A percentile compares a stretch with the other conserved stretches of the same genome.
phyloP scores from a whole-genome alignment of 2,888 invertebrate genomes.

The Diarsia mendica region DNA sequence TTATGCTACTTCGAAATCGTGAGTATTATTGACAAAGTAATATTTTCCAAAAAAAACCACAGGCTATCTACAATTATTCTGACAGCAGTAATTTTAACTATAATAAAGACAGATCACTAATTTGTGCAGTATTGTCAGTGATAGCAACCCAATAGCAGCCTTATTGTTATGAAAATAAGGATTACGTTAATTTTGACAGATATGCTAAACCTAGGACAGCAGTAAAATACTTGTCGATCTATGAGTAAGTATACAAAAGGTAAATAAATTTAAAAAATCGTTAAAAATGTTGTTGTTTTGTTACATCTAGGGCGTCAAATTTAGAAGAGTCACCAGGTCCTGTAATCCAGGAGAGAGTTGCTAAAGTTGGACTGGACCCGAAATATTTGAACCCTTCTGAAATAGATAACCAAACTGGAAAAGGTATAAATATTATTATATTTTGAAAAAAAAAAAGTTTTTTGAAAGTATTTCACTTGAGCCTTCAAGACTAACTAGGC shows the following conservation, averaged over 20 bases:
- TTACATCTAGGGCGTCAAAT: slow-evolving; percentile 73
- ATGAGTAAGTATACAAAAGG: too few relatives aligned
- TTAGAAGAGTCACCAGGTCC: slow-evolving; percentile 81
- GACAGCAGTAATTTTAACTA: too few relatives aligned
- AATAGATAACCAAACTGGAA: slow-evolving; percentile 71
- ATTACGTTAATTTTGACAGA: not conserved
- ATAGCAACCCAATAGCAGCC: not conserved
- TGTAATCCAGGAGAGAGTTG: slow-evolving; percentile 66
- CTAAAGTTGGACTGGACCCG: slow-evolving; percentile 81
- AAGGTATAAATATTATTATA: slow-evolving; percentile 68
- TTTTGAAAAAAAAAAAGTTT: not conserved
- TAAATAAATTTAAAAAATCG: too few relatives aligned
- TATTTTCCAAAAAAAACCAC: too few relatives aligned
- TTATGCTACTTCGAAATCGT: slow-evolving; percentile 86
- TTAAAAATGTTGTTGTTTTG: slow-evolving; percentile 3
- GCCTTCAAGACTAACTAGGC: not conserved
- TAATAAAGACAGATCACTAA: not conserved
- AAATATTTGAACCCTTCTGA: slow-evolving; percentile 84
- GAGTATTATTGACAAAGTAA: slow-evolving; percentile 59
- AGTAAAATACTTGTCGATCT: not conserved
- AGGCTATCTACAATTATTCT: too few relatives aligned
- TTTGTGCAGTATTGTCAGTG: not conserved
- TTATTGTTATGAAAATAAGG: not conserved
- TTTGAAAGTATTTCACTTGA: not conserved
- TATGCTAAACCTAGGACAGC: not conserved